Conservation (phyloP, 2,888 invertebrate species). For the Eilema depressum region DNA sequence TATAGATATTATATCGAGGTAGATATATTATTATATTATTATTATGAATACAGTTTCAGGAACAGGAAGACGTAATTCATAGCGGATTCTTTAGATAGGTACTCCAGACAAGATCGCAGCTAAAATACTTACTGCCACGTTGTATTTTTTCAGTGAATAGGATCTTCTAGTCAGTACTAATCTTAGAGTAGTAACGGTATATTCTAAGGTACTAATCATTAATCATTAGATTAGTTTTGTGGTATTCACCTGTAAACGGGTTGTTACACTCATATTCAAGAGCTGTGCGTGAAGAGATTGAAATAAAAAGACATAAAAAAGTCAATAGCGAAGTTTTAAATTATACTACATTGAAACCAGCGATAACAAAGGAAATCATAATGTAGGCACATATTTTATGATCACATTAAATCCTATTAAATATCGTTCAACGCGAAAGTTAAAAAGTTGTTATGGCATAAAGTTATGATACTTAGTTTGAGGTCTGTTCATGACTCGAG, state of each 20-base stretch:
- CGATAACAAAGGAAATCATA: neutral
- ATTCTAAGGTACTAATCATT: too few relatives aligned
- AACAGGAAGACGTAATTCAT: neutral
- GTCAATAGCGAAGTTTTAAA: neutral
- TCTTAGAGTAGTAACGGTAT: neutral
- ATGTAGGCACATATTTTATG: constrained; percentile 1
- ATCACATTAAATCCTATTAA: neutral
- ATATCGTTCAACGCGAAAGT: neutral
- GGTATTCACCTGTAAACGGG: neutral
- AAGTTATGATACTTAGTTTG: neutral
- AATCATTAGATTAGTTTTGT: neutral
- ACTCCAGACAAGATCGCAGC: too few relatives aligned
- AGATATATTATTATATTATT: too few relatives aligned
- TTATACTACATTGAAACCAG: neutral
- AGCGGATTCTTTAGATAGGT: neutral
- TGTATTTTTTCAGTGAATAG: neutral
- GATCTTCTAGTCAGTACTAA: neutral
- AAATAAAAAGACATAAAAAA: neutral
- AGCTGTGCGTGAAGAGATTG: neutral
- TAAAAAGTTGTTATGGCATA: neutral
- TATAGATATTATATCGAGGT: neutral
- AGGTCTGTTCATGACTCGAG: too few relatives aligned
- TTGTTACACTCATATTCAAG: neutral
- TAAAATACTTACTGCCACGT: too few relatives aligned
- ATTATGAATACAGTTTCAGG: neutral